Base-by-base conservation (phyloP, 2,113 vertebrate species). In the Sminthopsis crassicaudata region DNA sequence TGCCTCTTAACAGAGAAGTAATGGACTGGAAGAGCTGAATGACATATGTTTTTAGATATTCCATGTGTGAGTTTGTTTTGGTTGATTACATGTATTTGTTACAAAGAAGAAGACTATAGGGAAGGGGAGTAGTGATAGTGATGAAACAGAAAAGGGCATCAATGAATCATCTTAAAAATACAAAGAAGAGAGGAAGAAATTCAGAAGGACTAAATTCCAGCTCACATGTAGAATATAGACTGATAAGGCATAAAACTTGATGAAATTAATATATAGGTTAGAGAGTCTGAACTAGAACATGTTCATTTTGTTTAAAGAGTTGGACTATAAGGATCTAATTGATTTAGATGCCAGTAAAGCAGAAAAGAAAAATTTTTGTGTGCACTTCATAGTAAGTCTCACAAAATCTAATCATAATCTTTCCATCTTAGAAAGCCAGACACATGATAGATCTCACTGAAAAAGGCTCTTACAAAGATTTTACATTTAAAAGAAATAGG, bases 391-490 rank as follows among this genome's bases (percentile, higher is more conserved):
- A 57, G 55, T 27, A 67, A 36, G 12, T 67, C 57, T 27, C 30
- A 89, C 30, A 91, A 88, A 46, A 26, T 57, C 57, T 46, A 67
- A 93, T 8, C 91, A 51, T 94, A 97, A 95, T 50, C 42, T 88
- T 94, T 95, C 14, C 0, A 54, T 48, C 53, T 55, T 53, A 89
- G 76, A 54, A 91, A 91, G 92, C 51, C n/a, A 89, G 89, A 88
- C 25, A 57, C 96, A 96, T 94, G 95, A 94, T 53, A 97, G 42
- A 30, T 36, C 30, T 67, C 57, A 36, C 11, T 67, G 57, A 67
- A 11, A 36, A 67, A 36, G 27, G 27, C 11, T 67, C 57, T 67
- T 36, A 36, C 14, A 67, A 67, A 67, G 55, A 67, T 67, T 36
- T 67, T 30, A 67, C 57, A 67, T 67, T 67, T 67, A 67, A 67